Evolutionary conservation across 2,797 vertebrate species (phyloP).

Genomic region (Crocidura indochinensis): DNA sequence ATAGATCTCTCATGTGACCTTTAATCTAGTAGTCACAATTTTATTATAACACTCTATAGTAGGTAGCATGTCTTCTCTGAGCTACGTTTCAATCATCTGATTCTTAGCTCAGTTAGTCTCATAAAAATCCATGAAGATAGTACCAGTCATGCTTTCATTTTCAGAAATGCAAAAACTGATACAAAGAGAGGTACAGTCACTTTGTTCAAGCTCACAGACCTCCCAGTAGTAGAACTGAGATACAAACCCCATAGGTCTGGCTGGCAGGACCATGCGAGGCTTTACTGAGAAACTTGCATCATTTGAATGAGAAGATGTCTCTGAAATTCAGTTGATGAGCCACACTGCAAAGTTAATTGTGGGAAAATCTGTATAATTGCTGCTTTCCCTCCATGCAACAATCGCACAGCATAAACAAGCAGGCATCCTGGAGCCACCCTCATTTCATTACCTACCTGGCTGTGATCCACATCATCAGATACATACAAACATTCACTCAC

Average conservation of each 20-base stretch:
- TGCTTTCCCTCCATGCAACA: neutral
- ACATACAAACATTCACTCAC: neutral
- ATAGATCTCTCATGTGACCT: neutral
- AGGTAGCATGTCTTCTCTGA: neutral
- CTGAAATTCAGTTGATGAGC: neutral
- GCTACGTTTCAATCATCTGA: neutral
- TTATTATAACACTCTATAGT: neutral
- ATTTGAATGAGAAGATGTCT: neutral
- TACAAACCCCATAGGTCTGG: neutral
- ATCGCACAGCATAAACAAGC: neutral
- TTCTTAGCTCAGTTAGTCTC: neutral
- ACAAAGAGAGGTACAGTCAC: neutral
- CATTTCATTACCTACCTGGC: neutral
- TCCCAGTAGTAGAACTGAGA: neutral
- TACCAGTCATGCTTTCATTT: neutral
- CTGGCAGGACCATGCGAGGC: neutral
- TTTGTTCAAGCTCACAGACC: neutral
- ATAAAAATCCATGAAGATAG: neutral
- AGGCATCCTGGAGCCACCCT: neutral
- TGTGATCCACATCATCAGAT: neutral
- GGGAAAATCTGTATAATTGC: neutral
- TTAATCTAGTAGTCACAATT: neutral
- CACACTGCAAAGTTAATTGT: neutral
- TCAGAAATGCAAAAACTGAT: slow-evolving; percentile 13
- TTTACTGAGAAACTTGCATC: neutral